Conservation (phyloP, 2,888 invertebrate genomes). For the Drosophila formosana region DNA sequence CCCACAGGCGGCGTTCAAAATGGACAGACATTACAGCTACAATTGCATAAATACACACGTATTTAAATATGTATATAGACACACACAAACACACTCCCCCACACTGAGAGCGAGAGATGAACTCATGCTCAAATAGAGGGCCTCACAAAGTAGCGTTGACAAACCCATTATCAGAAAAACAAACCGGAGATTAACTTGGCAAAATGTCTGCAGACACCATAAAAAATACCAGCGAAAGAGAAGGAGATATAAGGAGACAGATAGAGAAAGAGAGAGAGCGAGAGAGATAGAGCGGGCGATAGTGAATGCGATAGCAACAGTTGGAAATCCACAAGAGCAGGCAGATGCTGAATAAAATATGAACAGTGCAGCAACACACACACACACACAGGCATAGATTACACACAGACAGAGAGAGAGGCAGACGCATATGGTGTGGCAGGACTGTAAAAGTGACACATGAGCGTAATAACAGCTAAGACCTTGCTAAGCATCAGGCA, state of each 20-base stretch:
- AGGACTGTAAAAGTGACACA: constrained; percentile 72
- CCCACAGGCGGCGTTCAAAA: constrained; percentile 21
- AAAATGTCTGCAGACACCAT: constrained; percentile 77
- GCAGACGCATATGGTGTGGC: constrained; percentile 45
- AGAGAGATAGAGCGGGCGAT: neutral
- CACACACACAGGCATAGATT: constrained; percentile 17
- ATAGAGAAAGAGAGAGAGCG: constrained; percentile 13
- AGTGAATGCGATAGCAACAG: constrained; percentile 41
- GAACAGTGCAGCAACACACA: constrained; percentile 49
- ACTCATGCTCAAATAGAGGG: constrained; percentile 54
- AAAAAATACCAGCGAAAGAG: constrained; percentile 51
- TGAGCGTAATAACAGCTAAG: constrained; percentile 79
- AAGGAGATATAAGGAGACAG: constrained; percentile 5
- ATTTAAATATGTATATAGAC: constrained; percentile 39
- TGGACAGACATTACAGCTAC: constrained; percentile 37
- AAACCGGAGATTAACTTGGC: constrained; percentile 81
- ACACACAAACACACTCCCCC: constrained; percentile 15
- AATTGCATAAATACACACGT: constrained; percentile 41
- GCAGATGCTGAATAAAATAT: constrained; percentile 78
- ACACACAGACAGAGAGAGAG: constrained; percentile 16
- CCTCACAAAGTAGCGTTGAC: constrained; percentile 76
- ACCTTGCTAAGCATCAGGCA: constrained; percentile 77
- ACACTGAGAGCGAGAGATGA: constrained; percentile 45
- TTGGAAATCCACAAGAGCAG: constrained; percentile 48
- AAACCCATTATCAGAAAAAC: constrained; percentile 82